Evolutionary conservation across 2,797 vertebrate species (phyloP).

Genomic region (Craterocephalus amniculus): DNA sequence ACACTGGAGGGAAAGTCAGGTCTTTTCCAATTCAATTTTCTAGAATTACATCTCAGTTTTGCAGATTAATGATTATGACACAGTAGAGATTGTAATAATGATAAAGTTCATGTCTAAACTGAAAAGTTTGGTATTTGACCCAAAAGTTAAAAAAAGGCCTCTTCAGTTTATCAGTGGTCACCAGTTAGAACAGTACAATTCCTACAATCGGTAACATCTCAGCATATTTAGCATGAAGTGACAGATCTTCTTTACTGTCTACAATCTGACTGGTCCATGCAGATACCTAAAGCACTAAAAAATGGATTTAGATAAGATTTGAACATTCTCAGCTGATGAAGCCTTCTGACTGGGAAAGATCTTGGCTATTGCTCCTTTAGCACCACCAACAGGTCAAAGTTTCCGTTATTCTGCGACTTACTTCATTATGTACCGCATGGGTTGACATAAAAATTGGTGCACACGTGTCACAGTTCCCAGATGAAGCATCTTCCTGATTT

Average conservation of each 20-base stretch:
- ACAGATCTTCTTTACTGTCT: neutral
- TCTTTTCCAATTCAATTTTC: conserved; percentile 22
- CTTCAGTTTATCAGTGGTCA: neutral
- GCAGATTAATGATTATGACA: conserved; percentile 3
- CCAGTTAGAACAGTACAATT: neutral
- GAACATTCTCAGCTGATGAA: conserved; percentile 2
- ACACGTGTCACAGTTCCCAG: conserved; percentile 7
- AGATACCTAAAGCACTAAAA: neutral
- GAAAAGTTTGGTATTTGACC: conserved; percentile 1
- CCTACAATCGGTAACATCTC: conserved; percentile 1
- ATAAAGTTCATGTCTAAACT: neutral
- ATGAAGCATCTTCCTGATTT: neutral
- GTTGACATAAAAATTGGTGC: neutral
- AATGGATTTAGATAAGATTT: neutral
- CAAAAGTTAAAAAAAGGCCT: neutral
- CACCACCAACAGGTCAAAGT: conserved; percentile 13
- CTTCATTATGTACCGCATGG: neutral
- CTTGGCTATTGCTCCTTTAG: conserved; percentile 8
- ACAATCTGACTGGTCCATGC: neutral
- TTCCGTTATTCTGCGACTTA: neutral
- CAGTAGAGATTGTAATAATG: neutral
- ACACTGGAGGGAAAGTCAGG: conserved; percentile 7
- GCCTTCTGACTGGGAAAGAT: neutral
- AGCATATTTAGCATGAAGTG: neutral
- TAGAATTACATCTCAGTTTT: neutral